Base-by-base conservation (phyloP, 1,140 invertebrate genomes). In the Cepaea nemoralis region DNA sequence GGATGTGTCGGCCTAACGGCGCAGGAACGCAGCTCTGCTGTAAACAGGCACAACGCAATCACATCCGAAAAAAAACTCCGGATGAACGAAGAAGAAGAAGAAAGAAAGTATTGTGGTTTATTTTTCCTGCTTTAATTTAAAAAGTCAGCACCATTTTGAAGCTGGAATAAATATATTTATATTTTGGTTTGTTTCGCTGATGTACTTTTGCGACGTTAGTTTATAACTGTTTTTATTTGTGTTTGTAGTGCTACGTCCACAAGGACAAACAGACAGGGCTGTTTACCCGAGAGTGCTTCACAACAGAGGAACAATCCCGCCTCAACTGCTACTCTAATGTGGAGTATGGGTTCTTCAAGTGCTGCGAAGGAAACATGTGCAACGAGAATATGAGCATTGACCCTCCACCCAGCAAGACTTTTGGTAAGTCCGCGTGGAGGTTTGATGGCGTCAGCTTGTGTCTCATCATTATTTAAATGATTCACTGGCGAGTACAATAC, bases 291-390 rank as follows among this genome's bases (percentile, higher is more conserved):
- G 69, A 66, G 33, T 83, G 82, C 42, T 83, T 83, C 27, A 39
- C n/a, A 22, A 22, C 48, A 1, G 48, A 55, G 66, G 78, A 83
- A 31, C 67, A 74, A 35, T 83, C 78, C 5, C 33, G 63, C 24
- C 42, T 83, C 63, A 83, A 66, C 70, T 83, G 82, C 74, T 55
- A 77, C 40, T 80, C 79, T 67, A 66, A 81, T 6, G 59, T 67
- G 73, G 63, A 73, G 33, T 33, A 27, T 69, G n/a, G 63, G 63
- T 67, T 35, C 40, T 77, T 83, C 74, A 39, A 80, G 76, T 84
- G 83, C 42, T 84, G 83, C 50, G 27, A 82, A 45, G 77, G 76
- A 1, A 40, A 82, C 27, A 55, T 82, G 66, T 84, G 83, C 33
- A 84, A 84, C 79, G 39, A 50, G 14, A 31, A 84, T 63, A 16